Conservation (phyloP, 2,888 invertebrate species). For the Chrysotoxum bicinctum region DNA sequence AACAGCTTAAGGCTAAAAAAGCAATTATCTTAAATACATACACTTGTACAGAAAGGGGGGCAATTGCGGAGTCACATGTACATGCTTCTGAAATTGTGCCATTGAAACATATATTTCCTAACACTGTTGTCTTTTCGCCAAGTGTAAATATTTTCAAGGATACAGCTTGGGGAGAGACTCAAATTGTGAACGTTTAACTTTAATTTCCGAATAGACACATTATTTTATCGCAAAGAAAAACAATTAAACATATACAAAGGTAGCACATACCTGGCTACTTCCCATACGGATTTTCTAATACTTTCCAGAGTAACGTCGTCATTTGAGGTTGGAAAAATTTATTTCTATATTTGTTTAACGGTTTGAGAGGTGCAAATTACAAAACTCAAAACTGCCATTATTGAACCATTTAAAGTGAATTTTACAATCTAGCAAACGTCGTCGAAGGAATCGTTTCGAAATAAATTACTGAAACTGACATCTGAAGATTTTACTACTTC, state of each 20-base stretch:
- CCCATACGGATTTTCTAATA: too few relatives aligned
- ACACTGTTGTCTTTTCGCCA: neutral
- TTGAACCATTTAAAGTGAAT: too few relatives aligned
- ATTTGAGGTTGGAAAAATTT: too few relatives aligned
- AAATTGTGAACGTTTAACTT: neutral
- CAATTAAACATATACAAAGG: neutral
- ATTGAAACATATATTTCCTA: neutral
- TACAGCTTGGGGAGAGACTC: neutral
- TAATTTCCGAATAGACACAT: neutral
- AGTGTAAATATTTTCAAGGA: slow-evolving; percentile 7
- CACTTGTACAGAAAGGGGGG: neutral
- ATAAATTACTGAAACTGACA: too few relatives aligned
- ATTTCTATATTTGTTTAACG: too few relatives aligned
- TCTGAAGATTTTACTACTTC: too few relatives aligned
- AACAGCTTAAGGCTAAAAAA: slow-evolving; percentile 46
- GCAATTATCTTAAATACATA: slow-evolving; percentile 58
- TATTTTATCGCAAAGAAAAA: neutral
- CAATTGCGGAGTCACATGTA: neutral
- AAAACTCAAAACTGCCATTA: too few relatives aligned
- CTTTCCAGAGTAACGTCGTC: neutral
- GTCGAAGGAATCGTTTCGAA: too few relatives aligned
- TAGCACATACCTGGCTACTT: too few relatives aligned
- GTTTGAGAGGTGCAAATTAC: too few relatives aligned
- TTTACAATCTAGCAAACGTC: too few relatives aligned
- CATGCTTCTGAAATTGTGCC: too few relatives aligned